Conservation (phyloP, 1,140 invertebrate species). For the Pseudomyrmex concolor region DNA sequence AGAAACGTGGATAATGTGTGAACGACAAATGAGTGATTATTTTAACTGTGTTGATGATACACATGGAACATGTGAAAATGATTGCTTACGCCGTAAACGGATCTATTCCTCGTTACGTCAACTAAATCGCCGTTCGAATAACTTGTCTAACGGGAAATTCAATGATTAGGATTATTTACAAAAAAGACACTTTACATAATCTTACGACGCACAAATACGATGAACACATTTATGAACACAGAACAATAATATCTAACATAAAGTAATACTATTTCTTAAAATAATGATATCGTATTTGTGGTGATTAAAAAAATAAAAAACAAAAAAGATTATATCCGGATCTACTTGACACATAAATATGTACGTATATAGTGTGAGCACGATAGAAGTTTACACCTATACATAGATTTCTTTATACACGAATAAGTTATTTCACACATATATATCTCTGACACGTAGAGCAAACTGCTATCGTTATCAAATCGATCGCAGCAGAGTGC, state of each 20-base stretch:
- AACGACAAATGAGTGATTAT: constrained; percentile 7
- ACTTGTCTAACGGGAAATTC: constrained; percentile 39
- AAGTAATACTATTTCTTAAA: background rate
- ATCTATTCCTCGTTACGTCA: constrained; percentile 23
- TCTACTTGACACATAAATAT: constrained; percentile 43
- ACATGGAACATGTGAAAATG: constrained; percentile 5
- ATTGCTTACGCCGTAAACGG: constrained; percentile 38
- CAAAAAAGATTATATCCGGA: background rate
- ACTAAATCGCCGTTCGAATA: constrained; percentile 41
- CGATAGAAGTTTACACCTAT: constrained; percentile 56
- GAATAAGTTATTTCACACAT: constrained; percentile 51
- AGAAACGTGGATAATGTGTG: constrained; percentile 15
- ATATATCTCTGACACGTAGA: constrained; percentile 17
- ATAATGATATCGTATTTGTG: constrained; percentile 19
- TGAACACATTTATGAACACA: constrained; percentile 28
- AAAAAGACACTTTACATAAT: constrained; percentile 43
- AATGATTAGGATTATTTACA: constrained; percentile 68
- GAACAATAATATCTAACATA: background rate
- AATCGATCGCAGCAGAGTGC: constrained; percentile 35
- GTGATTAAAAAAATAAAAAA: constrained; percentile 24
- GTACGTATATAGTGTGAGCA: constrained; percentile 43
- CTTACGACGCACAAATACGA: constrained; percentile 57
- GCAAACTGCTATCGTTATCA: constrained; percentile 15
- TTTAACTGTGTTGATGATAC: background rate
- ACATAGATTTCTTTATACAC: constrained; percentile 33